These are phyloP conservation scores for Holothuria leucospilota DNA, from an alignment of 53 echinoderm and acorn worm species.

Conservation along the genomic window DNA sequence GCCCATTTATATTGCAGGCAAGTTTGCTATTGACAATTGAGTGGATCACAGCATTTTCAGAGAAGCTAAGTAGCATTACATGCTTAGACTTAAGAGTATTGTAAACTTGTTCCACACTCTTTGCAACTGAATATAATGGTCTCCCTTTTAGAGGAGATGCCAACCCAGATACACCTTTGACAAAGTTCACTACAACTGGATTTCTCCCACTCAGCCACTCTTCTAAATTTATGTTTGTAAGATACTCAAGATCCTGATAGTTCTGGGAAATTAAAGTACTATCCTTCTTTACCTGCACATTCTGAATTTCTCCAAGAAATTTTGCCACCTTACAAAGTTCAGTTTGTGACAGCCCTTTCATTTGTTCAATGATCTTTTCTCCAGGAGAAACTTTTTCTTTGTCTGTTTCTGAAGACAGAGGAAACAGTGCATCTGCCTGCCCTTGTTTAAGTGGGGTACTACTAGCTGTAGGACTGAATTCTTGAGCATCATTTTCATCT, in stretches of 20 bases:
- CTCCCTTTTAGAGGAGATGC: neutral
- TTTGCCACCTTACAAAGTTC: slow-evolving; percentile 10
- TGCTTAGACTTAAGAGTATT: neutral
- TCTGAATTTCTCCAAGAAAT: neutral
- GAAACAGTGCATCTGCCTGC: too few relatives aligned
- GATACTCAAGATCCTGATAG: neutral
- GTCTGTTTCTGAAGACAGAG: too few relatives aligned
- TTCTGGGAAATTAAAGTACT: neutral
- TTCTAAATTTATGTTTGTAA: neutral
- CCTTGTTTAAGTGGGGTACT: too few relatives aligned
- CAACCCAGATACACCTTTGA: slow-evolving; percentile 3
- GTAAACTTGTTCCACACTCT: neutral
- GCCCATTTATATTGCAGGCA: neutral
- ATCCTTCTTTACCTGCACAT: neutral
- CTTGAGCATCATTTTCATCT: too few relatives aligned
- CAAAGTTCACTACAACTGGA: slow-evolving; percentile 4
- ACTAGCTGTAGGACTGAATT: too few relatives aligned
- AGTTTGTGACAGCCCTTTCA: too few relatives aligned
- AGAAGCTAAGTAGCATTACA: neutral
- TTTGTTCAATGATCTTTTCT: too few relatives aligned
- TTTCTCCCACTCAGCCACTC: slow-evolving; percentile 4
- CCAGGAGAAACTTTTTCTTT: too few relatives aligned
- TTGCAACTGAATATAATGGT: neutral
- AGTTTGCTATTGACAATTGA: neutral
- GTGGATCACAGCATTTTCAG: neutral